These are phyloP conservation scores for Lordiphosa andalusiaca DNA, from an alignment of 2,888 invertebrate species.

Conservation along the genomic window DNA sequence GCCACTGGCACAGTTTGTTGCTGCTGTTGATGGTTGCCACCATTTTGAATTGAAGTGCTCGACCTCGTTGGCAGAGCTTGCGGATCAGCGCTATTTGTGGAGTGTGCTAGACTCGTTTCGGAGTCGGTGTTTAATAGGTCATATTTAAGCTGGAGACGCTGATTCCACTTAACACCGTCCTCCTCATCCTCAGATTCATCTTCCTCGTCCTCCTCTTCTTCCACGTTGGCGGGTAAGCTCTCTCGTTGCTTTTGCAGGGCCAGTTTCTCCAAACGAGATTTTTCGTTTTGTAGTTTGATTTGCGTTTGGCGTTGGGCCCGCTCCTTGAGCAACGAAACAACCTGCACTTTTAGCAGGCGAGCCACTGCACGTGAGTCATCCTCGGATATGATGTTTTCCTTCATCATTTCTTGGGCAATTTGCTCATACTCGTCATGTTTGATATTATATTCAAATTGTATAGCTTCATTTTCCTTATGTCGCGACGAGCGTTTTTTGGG, in stretches of 20 bases:
- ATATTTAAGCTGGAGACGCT: conserved; percentile 50
- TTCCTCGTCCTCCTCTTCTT: conserved; percentile 78
- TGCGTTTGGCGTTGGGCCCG: conserved; percentile 84
- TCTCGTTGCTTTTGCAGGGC: conserved; percentile 82
- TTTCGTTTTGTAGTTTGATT: conserved; percentile 84
- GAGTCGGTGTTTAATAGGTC: conserved; percentile 62
- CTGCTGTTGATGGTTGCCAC: conserved; percentile 44
- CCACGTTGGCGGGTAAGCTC: conserved; percentile 77
- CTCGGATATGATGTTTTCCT: conserved; percentile 95
- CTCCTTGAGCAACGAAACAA: conserved; percentile 81
- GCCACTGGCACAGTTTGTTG: not conserved
- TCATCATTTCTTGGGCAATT: conserved; percentile 96
- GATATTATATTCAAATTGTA: conserved; percentile 98
- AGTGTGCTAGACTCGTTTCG: conserved; percentile 75
- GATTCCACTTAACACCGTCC: conserved; percentile 60
- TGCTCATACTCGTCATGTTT: conserved; percentile 95
- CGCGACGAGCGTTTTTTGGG: conserved; percentile 98
- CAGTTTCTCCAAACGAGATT: conserved; percentile 80
- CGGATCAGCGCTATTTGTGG: conserved; percentile 80
- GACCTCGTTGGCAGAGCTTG: conserved; percentile 78
- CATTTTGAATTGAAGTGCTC: conserved; percentile 70
- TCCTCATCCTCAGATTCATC: conserved; percentile 77
- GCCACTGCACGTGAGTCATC: conserved; percentile 96
- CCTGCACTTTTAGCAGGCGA: conserved; percentile 93
- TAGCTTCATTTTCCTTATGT: conserved; percentile 99